phyloP scores from a whole-genome alignment of 2,888 invertebrate species.

The Petrolisthes cinctipes region DNA sequence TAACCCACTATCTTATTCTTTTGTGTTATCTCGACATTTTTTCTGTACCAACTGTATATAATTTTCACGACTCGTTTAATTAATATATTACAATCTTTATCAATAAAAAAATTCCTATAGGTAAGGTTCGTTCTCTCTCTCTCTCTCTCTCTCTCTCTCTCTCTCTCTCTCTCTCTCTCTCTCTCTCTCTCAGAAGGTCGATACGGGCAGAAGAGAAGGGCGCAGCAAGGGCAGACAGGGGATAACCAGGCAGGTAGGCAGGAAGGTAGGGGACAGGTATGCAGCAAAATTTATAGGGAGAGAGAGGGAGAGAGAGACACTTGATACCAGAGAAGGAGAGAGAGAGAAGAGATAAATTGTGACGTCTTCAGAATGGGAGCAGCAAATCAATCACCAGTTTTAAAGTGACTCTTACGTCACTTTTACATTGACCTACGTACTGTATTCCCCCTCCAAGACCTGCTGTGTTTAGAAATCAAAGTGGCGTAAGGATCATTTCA shows the following conservation, averaged over 20 bases:
- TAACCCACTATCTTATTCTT: too few relatives aligned
- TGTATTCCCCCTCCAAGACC: too few relatives aligned
- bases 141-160: conserved; percentile 15
- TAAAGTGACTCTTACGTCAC: too few relatives aligned
- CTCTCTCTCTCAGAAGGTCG: not conserved
- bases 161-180: conserved; percentile 19
- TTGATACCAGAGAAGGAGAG: not conserved
- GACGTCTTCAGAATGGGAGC: too few relatives aligned
- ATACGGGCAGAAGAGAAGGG: not conserved
- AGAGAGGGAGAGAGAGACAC: not conserved
- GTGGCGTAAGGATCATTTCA: too few relatives aligned
- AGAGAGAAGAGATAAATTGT: not conserved
- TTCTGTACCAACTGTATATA: too few relatives aligned
- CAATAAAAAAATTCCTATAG: not conserved
- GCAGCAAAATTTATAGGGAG: not conserved
- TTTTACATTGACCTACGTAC: too few relatives aligned
- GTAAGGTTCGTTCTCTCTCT: not conserved
- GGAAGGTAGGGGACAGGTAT: not conserved
- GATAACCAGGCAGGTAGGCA: not conserved
- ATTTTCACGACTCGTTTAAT: too few relatives aligned
- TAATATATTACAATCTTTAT: not conserved
- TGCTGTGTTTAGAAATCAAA: too few relatives aligned
- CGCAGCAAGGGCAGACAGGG: not conserved
- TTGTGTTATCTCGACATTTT: too few relatives aligned
- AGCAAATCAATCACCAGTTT: too few relatives aligned